Evolutionary conservation across 2,888 invertebrate genomes (phyloP).

Genomic region (Amblyjoppa fuscipennis): DNA sequence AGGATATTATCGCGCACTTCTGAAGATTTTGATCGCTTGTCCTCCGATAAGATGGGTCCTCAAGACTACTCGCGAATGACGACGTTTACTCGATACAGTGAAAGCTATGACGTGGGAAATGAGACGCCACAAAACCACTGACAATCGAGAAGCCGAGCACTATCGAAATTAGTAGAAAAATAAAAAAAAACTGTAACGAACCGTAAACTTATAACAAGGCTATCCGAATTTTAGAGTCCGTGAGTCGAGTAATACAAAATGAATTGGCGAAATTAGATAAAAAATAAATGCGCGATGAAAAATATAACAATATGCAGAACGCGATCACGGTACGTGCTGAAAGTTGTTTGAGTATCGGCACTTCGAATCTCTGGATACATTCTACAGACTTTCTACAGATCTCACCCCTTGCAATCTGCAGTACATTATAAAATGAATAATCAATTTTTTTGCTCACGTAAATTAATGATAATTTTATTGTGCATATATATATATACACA

Average conservation of each 20-base stretch:
- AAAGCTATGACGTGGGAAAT: conserved; percentile 1
- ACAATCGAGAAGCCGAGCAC: conserved; percentile 36
- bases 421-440: conserved; percentile 76
- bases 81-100: not conserved
- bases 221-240: conserved; percentile 4
- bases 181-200: not conserved
- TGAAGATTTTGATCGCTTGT: not conserved
- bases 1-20: conserved; percentile 19
- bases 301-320: conserved; percentile 23
- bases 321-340: conserved; percentile 45
- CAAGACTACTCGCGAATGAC: not conserved
- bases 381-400: conserved; percentile 26
- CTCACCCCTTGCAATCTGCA: conserved; percentile 36
- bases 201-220: not conserved
- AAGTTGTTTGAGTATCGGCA: conserved; percentile 8
- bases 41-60: conserved; percentile 19
- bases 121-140: conserved; percentile 14
- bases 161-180: not conserved
- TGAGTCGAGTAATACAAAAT: not conserved
- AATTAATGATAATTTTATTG: conserved; percentile 81
- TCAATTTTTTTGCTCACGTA: conserved; percentile 84
- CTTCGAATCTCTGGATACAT: conserved; percentile 46
- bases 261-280: not conserved
- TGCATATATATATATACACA: conserved; percentile 71
- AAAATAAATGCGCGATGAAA: conserved; percentile 3